phyloP scores from a whole-genome alignment of 2,113 vertebrate species.

The Sus scrofa region DNA sequence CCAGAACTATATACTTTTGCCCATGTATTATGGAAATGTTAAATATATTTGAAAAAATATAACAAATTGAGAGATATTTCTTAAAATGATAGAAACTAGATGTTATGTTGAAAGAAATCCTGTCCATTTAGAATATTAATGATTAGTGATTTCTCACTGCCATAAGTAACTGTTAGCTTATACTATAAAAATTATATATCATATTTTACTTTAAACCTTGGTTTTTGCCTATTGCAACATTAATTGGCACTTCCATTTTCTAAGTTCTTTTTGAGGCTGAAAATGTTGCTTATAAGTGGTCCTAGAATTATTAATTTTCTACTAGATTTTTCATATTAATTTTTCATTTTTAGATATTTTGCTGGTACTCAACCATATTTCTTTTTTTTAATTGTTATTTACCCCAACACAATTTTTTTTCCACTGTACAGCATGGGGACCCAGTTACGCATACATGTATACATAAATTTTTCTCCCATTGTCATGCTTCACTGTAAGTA shows the following conservation, averaged over 20 bases:
- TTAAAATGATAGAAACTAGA: slow-evolving; percentile 23
- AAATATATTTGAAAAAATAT: slow-evolving; percentile 33
- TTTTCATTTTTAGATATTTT: slow-evolving; percentile 38
- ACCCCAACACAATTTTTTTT: too few species aligned
- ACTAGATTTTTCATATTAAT: neutral
- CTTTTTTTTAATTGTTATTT: too few species aligned
- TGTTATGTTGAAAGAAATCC: neutral
- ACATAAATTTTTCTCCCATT: too few species aligned
- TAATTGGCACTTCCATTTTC: neutral
- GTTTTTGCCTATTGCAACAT: neutral
- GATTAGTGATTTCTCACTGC: slow-evolving; percentile 5
- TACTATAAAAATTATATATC: neutral
- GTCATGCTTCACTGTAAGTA: too few species aligned
- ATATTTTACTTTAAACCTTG: slow-evolving; percentile 26
- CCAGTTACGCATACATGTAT: too few species aligned
- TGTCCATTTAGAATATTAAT: neutral
- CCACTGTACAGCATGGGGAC: too few species aligned
- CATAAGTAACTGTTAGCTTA: neutral
- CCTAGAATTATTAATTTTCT: neutral
- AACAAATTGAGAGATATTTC: neutral
- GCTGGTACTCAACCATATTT: neutral
- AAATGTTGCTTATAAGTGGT: neutral
- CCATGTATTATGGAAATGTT: neutral
- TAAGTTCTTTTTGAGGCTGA: neutral
- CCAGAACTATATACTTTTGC: neutral